These are phyloP conservation scores for Ptiloglossa arizonensis DNA, from an alignment of 1,140 invertebrate genomes.

Conservation along the genomic window DNA sequence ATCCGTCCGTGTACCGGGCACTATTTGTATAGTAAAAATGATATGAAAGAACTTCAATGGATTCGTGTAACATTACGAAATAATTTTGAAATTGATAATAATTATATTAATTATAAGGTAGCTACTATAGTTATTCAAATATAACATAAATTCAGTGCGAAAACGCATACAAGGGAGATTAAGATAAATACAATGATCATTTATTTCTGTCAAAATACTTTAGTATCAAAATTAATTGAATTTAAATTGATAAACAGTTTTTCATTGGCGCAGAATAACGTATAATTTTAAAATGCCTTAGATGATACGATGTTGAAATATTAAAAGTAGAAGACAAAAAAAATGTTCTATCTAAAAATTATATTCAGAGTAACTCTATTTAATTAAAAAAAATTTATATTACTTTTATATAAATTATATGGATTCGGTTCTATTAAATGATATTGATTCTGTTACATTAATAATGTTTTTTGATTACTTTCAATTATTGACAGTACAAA, in stretches of 20 bases:
- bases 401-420: background rate
- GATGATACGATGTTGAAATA: conserved; percentile 65
- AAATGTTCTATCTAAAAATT: background rate
- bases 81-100: conserved; percentile 45
- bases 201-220: conserved; percentile 22
- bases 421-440: too few species aligned
- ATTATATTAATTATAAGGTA: conserved; percentile 41
- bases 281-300: conserved; percentile 61
- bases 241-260: conserved; percentile 17
- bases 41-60: background rate
- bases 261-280: conserved; percentile 55
- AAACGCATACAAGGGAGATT: background rate
- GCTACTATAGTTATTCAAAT: conserved; percentile 17
- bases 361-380: background rate
- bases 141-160: conserved; percentile 5
- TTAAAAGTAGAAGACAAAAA: background rate
- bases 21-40: conserved; percentile 51
- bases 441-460: background rate
- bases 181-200: background rate
- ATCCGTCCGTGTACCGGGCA: conserved; percentile 69
- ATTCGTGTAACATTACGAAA: conserved; percentile 41
- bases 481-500: background rate
- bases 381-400: background rate
- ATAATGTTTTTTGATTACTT: background rate
- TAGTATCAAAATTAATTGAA: conserved; percentile 6